Conservation (phyloP, 2,113 vertebrate genomes). For the Heterotis niloticus region DNA sequence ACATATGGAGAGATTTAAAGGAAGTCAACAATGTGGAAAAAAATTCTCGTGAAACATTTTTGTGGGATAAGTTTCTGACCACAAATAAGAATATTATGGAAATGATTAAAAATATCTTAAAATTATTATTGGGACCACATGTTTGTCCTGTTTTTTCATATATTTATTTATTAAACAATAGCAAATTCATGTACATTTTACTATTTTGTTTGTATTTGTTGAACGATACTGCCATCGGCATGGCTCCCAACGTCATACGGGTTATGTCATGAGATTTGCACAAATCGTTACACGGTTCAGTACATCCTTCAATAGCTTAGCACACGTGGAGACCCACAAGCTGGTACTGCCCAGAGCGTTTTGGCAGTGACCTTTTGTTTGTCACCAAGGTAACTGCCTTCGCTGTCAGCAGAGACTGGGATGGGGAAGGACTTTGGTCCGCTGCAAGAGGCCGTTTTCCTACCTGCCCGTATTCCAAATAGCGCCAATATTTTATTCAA, state of each 20-base stretch:
- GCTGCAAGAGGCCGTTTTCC: constrained; percentile 2
- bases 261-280: constrained; percentile 22
- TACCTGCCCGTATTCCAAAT: constrained; percentile 1
- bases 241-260: constrained; percentile 23
- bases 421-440: neutral
- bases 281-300: constrained; percentile 11
- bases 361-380: constrained; percentile 50
- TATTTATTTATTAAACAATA: neutral
- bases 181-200: too few relatives aligned
- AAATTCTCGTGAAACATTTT: too few relatives aligned
- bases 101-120: neutral
- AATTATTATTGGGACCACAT: neutral
- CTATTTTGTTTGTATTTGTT: neutral
- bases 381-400: constrained; percentile 60
- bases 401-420: constrained; percentile 18
- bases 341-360: neutral
- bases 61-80: neutral
- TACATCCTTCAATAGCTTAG: neutral
- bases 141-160: too few relatives aligned
- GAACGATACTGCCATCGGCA: constrained; percentile 27
- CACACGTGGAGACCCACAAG: neutral
- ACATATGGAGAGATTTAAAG: too few relatives aligned
- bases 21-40: too few relatives aligned
- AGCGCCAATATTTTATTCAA: too few relatives aligned
- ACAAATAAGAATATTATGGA: neutral